Evolutionary conservation across 2,888 invertebrate species (phyloP).

Genomic region (Cylloceria caligata): DNA sequence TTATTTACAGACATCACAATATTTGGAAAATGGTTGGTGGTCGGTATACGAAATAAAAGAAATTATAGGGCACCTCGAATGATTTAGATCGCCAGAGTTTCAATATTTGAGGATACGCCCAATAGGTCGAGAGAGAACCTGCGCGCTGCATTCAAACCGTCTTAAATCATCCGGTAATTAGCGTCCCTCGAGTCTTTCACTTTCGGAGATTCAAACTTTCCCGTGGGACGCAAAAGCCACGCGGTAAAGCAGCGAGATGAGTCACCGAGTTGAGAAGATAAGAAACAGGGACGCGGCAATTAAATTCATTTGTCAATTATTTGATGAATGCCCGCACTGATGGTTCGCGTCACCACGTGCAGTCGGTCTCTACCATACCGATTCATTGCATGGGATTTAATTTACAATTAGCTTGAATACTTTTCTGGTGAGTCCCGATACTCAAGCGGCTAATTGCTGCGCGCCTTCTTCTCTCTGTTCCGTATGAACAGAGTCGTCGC

Average conservation of each 20-base stretch:
- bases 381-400: conserved; percentile 70
- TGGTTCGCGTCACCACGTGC: conserved; percentile 50
- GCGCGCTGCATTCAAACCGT: conserved; percentile 23
- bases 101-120: neutral
- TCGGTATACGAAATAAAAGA: neutral
- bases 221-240: conserved; percentile 11
- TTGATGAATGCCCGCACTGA: conserved; percentile 76
- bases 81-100: conserved; percentile 17
- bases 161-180: conserved; percentile 74
- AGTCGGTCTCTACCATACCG: conserved; percentile 45
- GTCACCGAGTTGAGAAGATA: conserved; percentile 47
- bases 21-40: conserved; percentile 5
- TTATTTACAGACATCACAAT: neutral
- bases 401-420: conserved; percentile 78
- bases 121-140: neutral
- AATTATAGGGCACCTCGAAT: conserved; percentile 14
- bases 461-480: conserved; percentile 47
- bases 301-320: conserved; percentile 82
- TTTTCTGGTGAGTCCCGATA: conserved; percentile 68
- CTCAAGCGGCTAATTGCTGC: conserved; percentile 78
- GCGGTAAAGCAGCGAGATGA: neutral
- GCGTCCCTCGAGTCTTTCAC: conserved; percentile 71
- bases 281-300: conserved; percentile 77
- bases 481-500: conserved; percentile 34
- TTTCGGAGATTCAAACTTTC: conserved; percentile 53